A percentile compares a stretch with the other conserved stretches of the same genome.
phyloP scores from a whole-genome alignment of 2,113 vertebrate genomes.

The Oryzias celebensis region DNA sequence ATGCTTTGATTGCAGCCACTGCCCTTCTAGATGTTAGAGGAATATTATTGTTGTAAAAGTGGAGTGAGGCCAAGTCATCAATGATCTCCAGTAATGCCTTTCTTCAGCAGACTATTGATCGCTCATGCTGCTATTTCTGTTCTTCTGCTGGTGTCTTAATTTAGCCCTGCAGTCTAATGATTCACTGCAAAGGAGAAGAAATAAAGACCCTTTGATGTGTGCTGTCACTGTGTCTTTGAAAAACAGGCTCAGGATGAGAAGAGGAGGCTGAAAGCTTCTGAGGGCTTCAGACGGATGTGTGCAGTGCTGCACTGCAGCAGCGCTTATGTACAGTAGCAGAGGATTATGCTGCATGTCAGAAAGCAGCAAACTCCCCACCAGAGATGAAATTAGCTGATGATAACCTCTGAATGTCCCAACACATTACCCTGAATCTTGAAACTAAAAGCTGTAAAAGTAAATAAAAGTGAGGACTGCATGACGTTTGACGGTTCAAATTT shows the following conservation, averaged over 20 bases:
- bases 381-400: constrained; percentile 1
- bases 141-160: constrained; percentile 54
- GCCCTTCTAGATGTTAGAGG: background rate
- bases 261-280: constrained; percentile 56
- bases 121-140: constrained; percentile 57
- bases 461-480: too few relatives aligned
- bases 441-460: too few relatives aligned
- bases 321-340: constrained; percentile 18
- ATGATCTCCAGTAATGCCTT: constrained; percentile 46
- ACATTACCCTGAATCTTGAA: too few relatives aligned
- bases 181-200: constrained; percentile 45
- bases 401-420: background rate
- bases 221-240: constrained; percentile 27
- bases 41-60: constrained; percentile 8
- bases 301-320: constrained; percentile 55
- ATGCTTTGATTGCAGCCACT: constrained; percentile 23
- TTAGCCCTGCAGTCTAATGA: constrained; percentile 56
- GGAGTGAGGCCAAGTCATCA: constrained; percentile 42
- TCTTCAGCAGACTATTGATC: constrained; percentile 49
- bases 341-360: constrained; percentile 34
- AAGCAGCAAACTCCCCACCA: constrained; percentile 10
- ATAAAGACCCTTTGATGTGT: constrained; percentile 43
- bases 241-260: constrained; percentile 18
- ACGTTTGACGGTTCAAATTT: too few relatives aligned
- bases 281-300: constrained; percentile 44